Conservation (phyloP, 2,888 invertebrate species). For the Pachydiplax longipennis region DNA sequence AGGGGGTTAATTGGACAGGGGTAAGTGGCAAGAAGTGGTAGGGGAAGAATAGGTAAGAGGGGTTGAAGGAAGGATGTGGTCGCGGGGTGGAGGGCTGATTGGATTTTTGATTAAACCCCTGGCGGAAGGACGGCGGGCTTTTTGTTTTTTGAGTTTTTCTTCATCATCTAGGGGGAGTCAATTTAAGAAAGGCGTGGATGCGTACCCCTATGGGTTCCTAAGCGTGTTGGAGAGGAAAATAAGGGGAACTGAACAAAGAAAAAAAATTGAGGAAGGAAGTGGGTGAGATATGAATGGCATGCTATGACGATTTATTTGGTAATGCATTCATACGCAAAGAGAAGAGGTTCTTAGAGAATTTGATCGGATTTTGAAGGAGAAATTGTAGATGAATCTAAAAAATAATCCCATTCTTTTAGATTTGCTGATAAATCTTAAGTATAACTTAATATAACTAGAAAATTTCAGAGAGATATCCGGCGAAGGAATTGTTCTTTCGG, state of each 20-base stretch:
- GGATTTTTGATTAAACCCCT: neutral
- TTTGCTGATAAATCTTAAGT: too few relatives aligned
- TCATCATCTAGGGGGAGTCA: neutral
- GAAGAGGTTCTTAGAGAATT: too few relatives aligned
- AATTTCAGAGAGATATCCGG: too few relatives aligned
- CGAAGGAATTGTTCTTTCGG: too few relatives aligned
- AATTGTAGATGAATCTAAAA: too few relatives aligned
- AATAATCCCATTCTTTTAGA: too few relatives aligned
- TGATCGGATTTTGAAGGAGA: too few relatives aligned
- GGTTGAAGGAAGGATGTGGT: neutral
- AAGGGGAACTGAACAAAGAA: neutral
- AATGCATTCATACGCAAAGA: too few relatives aligned
- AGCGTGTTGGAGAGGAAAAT: too few relatives aligned
- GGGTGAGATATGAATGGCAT: neutral
- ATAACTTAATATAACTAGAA: too few relatives aligned
- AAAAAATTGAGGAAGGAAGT: neutral
- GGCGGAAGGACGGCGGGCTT: neutral
- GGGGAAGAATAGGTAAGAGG: neutral
- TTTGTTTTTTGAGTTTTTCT: neutral
- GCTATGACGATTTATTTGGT: neutral
- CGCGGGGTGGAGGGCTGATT: neutral
- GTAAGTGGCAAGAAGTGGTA: neutral
- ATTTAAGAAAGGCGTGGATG: neutral
- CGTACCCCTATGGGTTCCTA: neutral
- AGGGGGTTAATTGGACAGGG: neutral